These are phyloP conservation scores for Pygocentrus nattereri DNA, from an alignment of 2,797 vertebrate genomes.

Conservation along the genomic window DNA sequence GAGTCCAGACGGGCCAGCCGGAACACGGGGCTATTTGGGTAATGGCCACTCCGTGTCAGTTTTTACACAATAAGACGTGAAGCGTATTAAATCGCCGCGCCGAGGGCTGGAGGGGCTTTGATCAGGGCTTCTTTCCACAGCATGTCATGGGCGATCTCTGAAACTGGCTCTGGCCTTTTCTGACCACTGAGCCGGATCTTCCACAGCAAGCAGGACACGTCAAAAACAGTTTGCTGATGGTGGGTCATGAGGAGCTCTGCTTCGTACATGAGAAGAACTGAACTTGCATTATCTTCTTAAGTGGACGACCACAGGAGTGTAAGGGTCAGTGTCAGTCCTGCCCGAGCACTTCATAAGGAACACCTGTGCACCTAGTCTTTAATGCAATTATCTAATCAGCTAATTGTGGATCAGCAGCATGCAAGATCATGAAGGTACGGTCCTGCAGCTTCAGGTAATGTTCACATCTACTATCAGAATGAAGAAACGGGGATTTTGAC, in stretches of 20 bases:
- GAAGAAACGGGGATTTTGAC: no score
- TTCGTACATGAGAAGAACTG: neutral
- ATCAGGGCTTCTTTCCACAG: neutral
- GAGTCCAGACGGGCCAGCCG: neutral
- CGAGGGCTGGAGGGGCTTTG: neutral
- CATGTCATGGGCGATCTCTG: neutral
- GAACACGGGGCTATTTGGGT: neutral
- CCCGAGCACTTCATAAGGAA: no score
- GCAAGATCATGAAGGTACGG: no score
- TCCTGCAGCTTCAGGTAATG: no score
- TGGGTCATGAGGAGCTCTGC: neutral
- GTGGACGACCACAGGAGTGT: neutral
- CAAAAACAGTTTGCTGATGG: no score
- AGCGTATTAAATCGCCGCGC: neutral
- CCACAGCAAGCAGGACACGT: neutral
- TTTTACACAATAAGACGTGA: slow-evolving; percentile 15
- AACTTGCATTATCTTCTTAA: neutral
- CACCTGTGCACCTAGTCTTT: no score
- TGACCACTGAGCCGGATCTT: neutral
- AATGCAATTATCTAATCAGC: no score
- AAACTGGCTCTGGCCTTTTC: neutral
- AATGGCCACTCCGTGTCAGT: slow-evolving; percentile 7
- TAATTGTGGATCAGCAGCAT: no score
- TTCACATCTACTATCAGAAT: no score
- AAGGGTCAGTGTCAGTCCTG: no score